Base-by-base conservation (phyloP, 2,797 vertebrate genomes). In the Pitangus sulphuratus region DNA sequence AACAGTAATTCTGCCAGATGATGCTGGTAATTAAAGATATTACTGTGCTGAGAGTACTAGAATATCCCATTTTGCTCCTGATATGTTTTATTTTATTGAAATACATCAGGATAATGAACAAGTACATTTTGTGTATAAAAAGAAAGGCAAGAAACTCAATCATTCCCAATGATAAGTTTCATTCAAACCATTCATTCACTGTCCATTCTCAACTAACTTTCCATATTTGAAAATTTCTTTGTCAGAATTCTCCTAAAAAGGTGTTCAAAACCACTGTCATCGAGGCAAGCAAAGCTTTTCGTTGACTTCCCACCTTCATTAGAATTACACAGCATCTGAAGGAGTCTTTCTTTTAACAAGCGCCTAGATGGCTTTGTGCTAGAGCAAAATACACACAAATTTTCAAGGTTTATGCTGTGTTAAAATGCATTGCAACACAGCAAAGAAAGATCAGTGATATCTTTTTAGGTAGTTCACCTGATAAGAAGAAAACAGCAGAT, bases 401-500 rank as follows among this genome's bases (percentile, higher is more conserved):
- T 69, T 84, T 78, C 50, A 80, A 64, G 45, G 70, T 8, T 70
- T 54, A 30, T 1, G 2, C 16, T 71, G n/a, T 54, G 9, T 53
- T 89, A 56, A 82, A 74, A 84, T n/a, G 22, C 19, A 42, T n/a
- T 62, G 20, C 9, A 62, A n/a, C 64, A 68, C 10, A 62, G 18
- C 22, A 83, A 87, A 82, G 7, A 45, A 53, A 76, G 9, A 54
- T 28, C 6, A 50, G 17, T 7, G 26, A 72, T 31, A 71, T 57
- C 24, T 74, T 92, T 84, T 87, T 35, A 85, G 50, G 62, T 84
- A 53, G 37, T 57, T 86, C 88, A 76, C 37, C 51, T 61, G 90
- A 78, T 87, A 95, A 96, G 90, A 90, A 81, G n/a, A 60, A 97
- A 97, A 97, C 97, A 97, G 90, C 94, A 98, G 98, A 94, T 97